Evolutionary conservation across 2,888 invertebrate genomes (phyloP).

Genomic region (Macaria liturata): DNA sequence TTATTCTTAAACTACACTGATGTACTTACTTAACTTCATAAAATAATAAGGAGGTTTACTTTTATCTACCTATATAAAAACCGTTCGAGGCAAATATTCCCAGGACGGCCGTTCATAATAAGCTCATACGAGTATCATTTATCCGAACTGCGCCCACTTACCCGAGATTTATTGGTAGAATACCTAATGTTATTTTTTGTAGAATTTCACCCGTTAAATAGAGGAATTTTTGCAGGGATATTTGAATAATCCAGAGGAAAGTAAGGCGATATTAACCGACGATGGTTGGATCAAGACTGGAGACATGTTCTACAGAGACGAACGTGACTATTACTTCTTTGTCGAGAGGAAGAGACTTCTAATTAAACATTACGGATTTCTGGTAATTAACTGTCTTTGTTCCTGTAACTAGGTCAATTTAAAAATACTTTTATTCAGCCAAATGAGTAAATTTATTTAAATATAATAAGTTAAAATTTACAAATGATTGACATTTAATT

Average conservation of each 20-base stretch:
- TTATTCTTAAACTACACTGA: too few species aligned
- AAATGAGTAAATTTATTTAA: too few species aligned
- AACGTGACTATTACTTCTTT: conserved; percentile 47
- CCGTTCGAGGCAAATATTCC: conserved; percentile 6
- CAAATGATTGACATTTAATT: too few species aligned
- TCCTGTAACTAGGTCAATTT: background rate
- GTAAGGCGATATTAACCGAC: conserved; percentile 44
- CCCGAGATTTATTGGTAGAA: conserved; percentile 24
- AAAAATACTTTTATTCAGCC: too few species aligned
- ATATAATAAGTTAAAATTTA: too few species aligned
- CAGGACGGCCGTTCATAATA: conserved; percentile 21
- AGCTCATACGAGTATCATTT: conserved; percentile 26
- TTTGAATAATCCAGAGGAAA: conserved; percentile 52
- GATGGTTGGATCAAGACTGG: conserved; percentile 59
- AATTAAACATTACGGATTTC: conserved; percentile 50
- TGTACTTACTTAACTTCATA: too few species aligned
- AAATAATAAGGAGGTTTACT: too few species aligned
- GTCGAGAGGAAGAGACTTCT: conserved; percentile 53
- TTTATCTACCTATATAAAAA: too few species aligned
- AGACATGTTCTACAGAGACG: conserved; percentile 52
- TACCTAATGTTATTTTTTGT: conserved; percentile 22
- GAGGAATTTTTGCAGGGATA: conserved; percentile 47
- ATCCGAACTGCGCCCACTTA: conserved; percentile 24
- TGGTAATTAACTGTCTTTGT: conserved; percentile 33
- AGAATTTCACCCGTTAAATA: conserved; percentile 12